Conservation (phyloP, 2,888 invertebrate genomes). For the Habroteleia sp. region DNA sequence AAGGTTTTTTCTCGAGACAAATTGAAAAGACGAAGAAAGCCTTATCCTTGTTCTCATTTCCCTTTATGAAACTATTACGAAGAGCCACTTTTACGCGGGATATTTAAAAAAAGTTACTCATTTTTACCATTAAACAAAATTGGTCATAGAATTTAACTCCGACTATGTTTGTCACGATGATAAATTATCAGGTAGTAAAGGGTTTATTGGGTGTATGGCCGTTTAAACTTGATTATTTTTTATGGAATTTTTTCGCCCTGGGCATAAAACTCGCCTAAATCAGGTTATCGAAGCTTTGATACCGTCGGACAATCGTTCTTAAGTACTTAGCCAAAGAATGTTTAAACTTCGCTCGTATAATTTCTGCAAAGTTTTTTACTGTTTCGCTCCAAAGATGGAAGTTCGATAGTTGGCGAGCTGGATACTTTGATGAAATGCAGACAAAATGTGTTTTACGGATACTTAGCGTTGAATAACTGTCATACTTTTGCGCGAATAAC, state of each 20-base stretch:
- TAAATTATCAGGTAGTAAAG: constrained; percentile 34
- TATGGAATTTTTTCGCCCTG: constrained; percentile 14
- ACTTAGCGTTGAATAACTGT: too few species aligned
- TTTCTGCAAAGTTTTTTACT: constrained; percentile 10
- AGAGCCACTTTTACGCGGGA: constrained; percentile 30
- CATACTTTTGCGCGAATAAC: too few species aligned
- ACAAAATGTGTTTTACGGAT: too few species aligned
- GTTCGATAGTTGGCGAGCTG: constrained; percentile 4
- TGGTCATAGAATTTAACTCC: constrained; percentile 30
- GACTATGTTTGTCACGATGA: constrained; percentile 22
- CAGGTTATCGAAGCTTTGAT: constrained; percentile 7
- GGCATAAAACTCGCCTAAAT: constrained; percentile 12
- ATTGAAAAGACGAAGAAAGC: constrained; percentile 49
- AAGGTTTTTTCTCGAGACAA: constrained; percentile 46
- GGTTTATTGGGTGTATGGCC: constrained; percentile 11
- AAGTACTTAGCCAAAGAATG: constrained; percentile 4
- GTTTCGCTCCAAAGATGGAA: constrained; percentile 4
- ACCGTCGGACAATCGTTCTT: constrained; percentile 1
- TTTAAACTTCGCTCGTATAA: constrained; percentile 13
- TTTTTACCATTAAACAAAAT: constrained; percentile 35
- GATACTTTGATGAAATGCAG: background rate
- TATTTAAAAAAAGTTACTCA: constrained; percentile 38
- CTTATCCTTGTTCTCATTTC: background rate
- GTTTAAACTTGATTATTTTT: constrained; percentile 41
- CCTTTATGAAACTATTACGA: constrained; percentile 42